Evolutionary conservation across 1,140 invertebrate species (phyloP), one percentile per base, ranked within the genome.

Genomic region (Scaptomyza pallida): DNA sequence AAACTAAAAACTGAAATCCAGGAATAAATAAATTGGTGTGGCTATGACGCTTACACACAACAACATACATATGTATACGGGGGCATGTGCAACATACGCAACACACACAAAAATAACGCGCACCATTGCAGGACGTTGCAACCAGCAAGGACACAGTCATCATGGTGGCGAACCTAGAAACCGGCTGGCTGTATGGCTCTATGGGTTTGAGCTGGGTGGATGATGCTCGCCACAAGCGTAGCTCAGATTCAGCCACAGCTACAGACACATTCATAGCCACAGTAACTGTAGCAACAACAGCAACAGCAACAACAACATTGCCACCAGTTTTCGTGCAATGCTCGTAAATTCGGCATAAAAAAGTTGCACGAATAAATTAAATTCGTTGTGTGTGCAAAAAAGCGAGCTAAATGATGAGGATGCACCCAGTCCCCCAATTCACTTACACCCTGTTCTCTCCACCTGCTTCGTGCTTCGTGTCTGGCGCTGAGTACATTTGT

Each of bases 1-100:
- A 74, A 86, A 85, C 81, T 88, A 88, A 86, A 86, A 86, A 88
- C 82, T 78, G 78, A 86, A 78, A 86, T 82, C 56, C 83, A 88
- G 83, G 78, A 82, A 86, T 86, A 86, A 86, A 86, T 86, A 86
- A 86, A 86, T 86, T 86, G 82, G 80, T 78, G 82, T 82, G 82
- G 82, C 78, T 88, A 82, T 86, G 82, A 82, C 82, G 81, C 82
- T 86, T 86, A 81, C 74, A 82, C 57, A n/a, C 33, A 37, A 30
- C 26, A 30, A 30, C 26, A 30, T 26, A 30, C 26, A 30, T 30
- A 30, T 26, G 23, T 26, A 6, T 26, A 6, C 23, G 67, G 13
- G 33, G 33, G 12, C 33, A 23, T 26, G 35, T 55, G 51, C 12
- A 15, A 33, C 44, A 44, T 23, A 44, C 35, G 33, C 45, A 45